Percentiles rank a stretch among this genome's conserved stretches.
Conservation (phyloP, 2,888 invertebrate species). For the Erebia epiphron region DNA sequence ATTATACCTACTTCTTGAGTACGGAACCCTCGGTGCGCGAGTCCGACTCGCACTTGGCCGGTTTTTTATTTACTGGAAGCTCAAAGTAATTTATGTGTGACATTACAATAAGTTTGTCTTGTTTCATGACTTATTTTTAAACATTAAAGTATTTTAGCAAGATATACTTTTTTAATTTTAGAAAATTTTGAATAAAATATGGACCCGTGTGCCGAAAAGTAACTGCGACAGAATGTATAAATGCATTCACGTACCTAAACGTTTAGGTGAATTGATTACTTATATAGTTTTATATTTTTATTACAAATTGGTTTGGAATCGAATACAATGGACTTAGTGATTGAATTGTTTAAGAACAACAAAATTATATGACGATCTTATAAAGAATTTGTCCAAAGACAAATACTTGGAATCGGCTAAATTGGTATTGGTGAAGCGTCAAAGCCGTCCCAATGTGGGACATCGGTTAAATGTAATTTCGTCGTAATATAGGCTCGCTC, state of each 20-base stretch:
- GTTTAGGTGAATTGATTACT: slow-evolving; percentile 1
- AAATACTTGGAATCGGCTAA: background rate
- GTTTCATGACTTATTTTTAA: background rate
- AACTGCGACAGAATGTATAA: background rate
- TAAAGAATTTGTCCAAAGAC: background rate
- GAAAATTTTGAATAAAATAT: background rate
- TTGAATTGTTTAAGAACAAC: slow-evolving; percentile 28
- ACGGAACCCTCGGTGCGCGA: no score
- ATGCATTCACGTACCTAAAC: slow-evolving; percentile 8
- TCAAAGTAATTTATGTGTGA: no score
- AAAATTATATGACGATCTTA: slow-evolving; percentile 50
- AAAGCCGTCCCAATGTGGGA: background rate
- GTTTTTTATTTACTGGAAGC: no score
- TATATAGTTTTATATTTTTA: background rate
- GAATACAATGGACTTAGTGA: slow-evolving; percentile 39
- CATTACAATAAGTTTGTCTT: no score
- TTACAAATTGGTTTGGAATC: slow-evolving; percentile 22
- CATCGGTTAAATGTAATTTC: background rate
- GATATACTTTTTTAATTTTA: background rate
- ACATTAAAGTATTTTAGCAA: background rate
- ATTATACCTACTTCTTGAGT: no score
- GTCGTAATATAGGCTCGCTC: background rate
- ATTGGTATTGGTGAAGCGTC: no score
- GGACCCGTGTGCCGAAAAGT: background rate
- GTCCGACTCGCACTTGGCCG: no score